Evolutionary conservation across 1,140 invertebrate genomes (phyloP).

Genomic region (Drosophila equinoxialis): DNA sequence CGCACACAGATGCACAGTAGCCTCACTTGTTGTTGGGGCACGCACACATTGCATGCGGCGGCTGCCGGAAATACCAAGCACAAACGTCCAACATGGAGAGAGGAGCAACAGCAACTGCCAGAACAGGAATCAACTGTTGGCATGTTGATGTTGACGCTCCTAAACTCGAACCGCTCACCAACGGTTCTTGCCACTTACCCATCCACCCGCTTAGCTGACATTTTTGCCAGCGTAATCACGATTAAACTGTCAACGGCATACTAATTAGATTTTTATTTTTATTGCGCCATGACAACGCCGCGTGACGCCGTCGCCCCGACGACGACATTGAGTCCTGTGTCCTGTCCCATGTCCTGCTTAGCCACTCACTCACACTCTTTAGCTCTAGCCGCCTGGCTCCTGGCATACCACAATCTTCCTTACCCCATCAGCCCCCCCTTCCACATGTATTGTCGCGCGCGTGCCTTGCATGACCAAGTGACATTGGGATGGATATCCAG

Average conservation of each 20-base stretch:
- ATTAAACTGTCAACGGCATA: slow-evolving; percentile 82
- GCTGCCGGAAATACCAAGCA: slow-evolving; percentile 75
- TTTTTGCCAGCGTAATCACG: slow-evolving; percentile 82
- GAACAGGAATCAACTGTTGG: slow-evolving; percentile 78
- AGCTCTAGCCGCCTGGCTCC: slow-evolving; percentile 24
- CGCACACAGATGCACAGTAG: slow-evolving; percentile 17
- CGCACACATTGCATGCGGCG: slow-evolving; percentile 57
- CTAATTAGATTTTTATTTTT: slow-evolving; percentile 83
- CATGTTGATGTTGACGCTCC: slow-evolving; percentile 70
- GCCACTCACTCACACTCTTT: slow-evolving; percentile 17
- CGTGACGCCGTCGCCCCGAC: slow-evolving; percentile 65
- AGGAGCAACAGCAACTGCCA: slow-evolving; percentile 29
- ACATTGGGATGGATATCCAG: slow-evolving; percentile 29
- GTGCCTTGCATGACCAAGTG: slow-evolving; percentile 71
- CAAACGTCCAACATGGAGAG: slow-evolving; percentile 56
- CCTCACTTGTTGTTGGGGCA: slow-evolving; percentile 56
- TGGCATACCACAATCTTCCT: neutral
- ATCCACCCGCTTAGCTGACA: slow-evolving; percentile 37
- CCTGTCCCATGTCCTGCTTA: slow-evolving; percentile 35
- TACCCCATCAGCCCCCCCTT: neutral
- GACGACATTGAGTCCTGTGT: slow-evolving; percentile 20
- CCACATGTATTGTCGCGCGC: slow-evolving; percentile 29
- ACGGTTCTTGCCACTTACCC: neutral
- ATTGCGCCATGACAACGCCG: slow-evolving; percentile 79
- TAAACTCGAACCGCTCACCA: slow-evolving; percentile 1